Evolutionary conservation across 2,888 invertebrate species (phyloP).

Genomic region (Hirtodrosophila cameraria): DNA sequence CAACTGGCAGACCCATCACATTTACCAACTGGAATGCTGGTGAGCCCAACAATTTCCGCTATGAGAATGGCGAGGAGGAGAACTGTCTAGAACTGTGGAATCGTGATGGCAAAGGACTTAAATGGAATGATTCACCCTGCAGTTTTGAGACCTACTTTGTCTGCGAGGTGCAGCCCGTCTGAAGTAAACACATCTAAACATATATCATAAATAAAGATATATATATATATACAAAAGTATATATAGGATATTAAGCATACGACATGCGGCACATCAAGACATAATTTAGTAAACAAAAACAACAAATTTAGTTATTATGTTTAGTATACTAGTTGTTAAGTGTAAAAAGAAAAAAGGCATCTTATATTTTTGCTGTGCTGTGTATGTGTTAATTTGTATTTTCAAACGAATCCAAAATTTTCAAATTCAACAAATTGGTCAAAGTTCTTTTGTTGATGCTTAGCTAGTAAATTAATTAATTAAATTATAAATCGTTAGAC

Average conservation of each 20-base stretch:
- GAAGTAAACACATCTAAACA: slow-evolving; percentile 36
- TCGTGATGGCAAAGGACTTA: slow-evolving; percentile 94
- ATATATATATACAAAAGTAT: slow-evolving; percentile 2
- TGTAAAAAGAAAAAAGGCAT: slow-evolving; percentile 30
- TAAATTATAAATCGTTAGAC: slow-evolving; percentile 70
- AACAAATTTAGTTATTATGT: slow-evolving; percentile 38
- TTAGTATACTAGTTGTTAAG: slow-evolving; percentile 51
- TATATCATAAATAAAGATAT: too few relatives aligned
- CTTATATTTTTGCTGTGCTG: slow-evolving; percentile 36
- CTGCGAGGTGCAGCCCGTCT: slow-evolving; percentile 89
- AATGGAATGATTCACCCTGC: slow-evolving; percentile 97
- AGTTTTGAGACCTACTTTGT: slow-evolving; percentile 97
- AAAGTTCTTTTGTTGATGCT: slow-evolving; percentile 54
- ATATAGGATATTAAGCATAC: slow-evolving; percentile 23
- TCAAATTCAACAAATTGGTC: slow-evolving; percentile 33
- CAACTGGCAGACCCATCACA: slow-evolving; percentile 93
- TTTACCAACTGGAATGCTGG: slow-evolving; percentile 97
- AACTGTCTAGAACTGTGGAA: slow-evolving; percentile 96
- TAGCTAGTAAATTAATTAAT: slow-evolving; percentile 64
- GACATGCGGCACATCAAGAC: slow-evolving; percentile 33
- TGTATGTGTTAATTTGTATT: slow-evolving; percentile 21
- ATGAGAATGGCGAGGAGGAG: slow-evolving; percentile 95
- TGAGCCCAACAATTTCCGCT: slow-evolving; percentile 95
- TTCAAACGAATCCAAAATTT: slow-evolving; percentile 33
- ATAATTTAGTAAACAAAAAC: slow-evolving; percentile 18